Conservation (phyloP, 2,797 vertebrate species). For the Babyrousa celebensis region DNA sequence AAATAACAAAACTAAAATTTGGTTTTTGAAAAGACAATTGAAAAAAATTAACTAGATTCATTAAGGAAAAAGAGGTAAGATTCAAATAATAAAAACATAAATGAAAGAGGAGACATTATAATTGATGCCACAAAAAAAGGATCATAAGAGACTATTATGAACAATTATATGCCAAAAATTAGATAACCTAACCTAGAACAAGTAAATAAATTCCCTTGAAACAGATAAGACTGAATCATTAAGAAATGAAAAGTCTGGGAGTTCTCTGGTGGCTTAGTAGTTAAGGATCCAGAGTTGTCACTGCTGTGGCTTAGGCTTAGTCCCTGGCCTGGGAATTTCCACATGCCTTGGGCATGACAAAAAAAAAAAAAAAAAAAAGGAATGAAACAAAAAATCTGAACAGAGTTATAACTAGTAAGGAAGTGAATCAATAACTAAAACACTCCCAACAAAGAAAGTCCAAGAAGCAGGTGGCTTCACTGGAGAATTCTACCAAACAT, state of each 20-base stretch:
- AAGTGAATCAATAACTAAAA: neutral
- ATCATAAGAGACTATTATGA: neutral
- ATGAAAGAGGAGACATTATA: neutral
- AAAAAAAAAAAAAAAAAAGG: no score
- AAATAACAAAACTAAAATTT: neutral
- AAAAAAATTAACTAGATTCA: neutral
- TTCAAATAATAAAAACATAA: neutral
- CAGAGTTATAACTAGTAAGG: neutral
- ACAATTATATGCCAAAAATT: neutral
- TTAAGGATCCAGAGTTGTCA: no score
- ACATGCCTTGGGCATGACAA: no score
- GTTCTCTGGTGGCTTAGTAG: no score
- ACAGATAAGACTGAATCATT: neutral
- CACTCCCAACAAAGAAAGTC: neutral
- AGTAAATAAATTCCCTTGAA: neutral
- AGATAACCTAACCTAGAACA: neutral
- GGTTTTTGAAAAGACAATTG: neutral
- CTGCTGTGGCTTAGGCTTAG: no score
- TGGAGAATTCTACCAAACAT: neutral
- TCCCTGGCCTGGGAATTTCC: no score
- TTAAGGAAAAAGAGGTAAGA: neutral
- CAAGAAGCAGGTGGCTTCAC: neutral
- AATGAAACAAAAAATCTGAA: neutral
- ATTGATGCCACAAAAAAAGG: neutral
- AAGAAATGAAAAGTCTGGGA: neutral